Evolutionary conservation across 1,140 invertebrate genomes (phyloP), one percentile per base, ranked within the genome.

Genomic region (Cyphomyrmex costatus): DNA sequence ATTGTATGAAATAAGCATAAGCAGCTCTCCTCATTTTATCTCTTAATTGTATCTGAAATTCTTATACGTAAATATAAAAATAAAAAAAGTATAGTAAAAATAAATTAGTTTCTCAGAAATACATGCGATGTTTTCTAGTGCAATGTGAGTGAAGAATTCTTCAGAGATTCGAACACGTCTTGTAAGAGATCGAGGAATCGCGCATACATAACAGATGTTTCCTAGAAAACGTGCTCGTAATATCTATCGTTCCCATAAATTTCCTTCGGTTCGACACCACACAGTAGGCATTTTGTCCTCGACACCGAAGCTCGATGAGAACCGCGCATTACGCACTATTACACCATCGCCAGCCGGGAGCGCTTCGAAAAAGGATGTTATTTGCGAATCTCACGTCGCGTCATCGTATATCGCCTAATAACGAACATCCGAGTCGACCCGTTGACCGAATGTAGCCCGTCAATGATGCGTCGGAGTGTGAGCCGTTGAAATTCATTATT

Each of bases 401-500:
- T 77, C 84, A 63, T 85, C 74, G 65, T 85, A 82, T 85, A 82
- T 85, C 85, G 79, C 84, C 79, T 85, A 91, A 91, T 91, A 87
- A 91, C 89, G 89, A 91, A 91, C 73, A 86, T 89, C 88, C 85
- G 85, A 91, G 89, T 61, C 73, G 86, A 83, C 73, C 71, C 90
- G 79, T 85, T 91, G 89, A 84, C 89, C 91, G 85, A 86, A 77
- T 78, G 85, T 85, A 88, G 85, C 79, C 86, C 90, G 88, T 92
- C 91, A 93, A 92, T 92, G 92, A 86, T 86, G 86, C 82, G 91
- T 88, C 85, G 85, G 85, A 91, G 87, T 84, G 86, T 68, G 89
- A 91, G 92, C 87, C 90, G 93, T 91, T 94, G 92, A 94, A 94
- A 94, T 95, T 95, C 94, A 95, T 95, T 94, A 95, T 95, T 95